Evolutionary conservation across 2,113 vertebrate genomes (phyloP), one percentile per base, ranked within the genome.

Genomic region (Chloropsis hardwickii): DNA sequence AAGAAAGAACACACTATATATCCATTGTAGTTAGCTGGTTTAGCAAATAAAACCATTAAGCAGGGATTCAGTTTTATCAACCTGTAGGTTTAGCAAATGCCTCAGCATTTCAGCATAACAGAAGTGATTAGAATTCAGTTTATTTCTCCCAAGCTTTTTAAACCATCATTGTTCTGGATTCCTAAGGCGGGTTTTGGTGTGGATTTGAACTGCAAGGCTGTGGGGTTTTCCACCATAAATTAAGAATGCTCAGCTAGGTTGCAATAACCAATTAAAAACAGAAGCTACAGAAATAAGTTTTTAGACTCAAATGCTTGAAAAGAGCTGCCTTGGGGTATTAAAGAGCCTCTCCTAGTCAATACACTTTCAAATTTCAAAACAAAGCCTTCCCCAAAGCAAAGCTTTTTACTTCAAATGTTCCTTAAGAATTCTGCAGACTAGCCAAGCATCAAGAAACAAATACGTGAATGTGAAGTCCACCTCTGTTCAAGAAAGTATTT

Each of bases 11-110:
- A 35, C 33, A 19, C 24, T 57, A 29, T 10, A 45, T 53, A 83
- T 29, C 64, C 66, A 37, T 2, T 90, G 48, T 66, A 62, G 71
- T 77, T 71, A 83, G 35, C 20, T 60, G 54, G 60, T 86, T 95
- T 66, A 92, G 64, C 88, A 93, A 93, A 87, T 40, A 60, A 3
- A 69, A 19, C 31, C 31, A 78, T 71, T 71, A 93, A 81, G 67
- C 31, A 35, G 45, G 42, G 64, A 86, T 92, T 92, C 82, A 8
- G 67, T 74, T 92, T 72, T 39, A 92, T 72, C 51, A 81, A 42
- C 39, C 86, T 72, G 57, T 44, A 90, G 53, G 56, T 93, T 92
- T 79, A 90, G 65, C 53, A 95, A 95, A 95, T 93, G 72, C 72
- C 69, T 83, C 81, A 88, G 72, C 44, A 91, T 79, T 95, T 82